Percentiles rank a stretch among this genome's conserved stretches.
Conservation (phyloP, 2,888 invertebrate genomes). For the Onthophagus sagittarius region DNA sequence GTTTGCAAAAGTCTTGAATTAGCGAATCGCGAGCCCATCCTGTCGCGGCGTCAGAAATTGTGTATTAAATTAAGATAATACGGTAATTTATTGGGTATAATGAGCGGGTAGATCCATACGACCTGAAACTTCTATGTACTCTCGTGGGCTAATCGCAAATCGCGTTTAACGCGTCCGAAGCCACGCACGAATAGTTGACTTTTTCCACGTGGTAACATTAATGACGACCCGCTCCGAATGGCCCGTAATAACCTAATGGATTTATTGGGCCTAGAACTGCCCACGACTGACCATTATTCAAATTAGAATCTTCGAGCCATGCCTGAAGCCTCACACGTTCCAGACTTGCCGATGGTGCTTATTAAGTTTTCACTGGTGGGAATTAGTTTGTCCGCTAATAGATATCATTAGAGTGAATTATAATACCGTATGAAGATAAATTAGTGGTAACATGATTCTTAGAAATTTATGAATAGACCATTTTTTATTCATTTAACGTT, state of each 20-base stretch:
- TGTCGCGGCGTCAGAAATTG: background rate
- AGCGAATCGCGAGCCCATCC: background rate
- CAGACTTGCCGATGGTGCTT: background rate
- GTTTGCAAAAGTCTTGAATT: background rate
- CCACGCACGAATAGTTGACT: background rate
- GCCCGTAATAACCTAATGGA: conserved; percentile 10
- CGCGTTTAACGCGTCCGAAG: conserved; percentile 8
- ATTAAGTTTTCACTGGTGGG: conserved; percentile 7
- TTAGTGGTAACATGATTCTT: background rate
- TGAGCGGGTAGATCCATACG: conserved; percentile 9
- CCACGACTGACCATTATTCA: conserved; percentile 10
- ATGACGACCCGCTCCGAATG: conserved; percentile 5
- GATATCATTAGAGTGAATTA: conserved; percentile 3
- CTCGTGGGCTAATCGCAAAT: background rate
- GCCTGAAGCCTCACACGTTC: background rate
- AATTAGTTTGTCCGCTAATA: conserved; percentile 4
- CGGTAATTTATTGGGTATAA: conserved; percentile 11
- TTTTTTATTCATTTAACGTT: background rate
- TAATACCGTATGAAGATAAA: background rate
- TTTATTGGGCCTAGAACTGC: conserved; percentile 10
- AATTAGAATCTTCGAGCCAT: conserved; percentile 5
- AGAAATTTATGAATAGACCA: background rate
- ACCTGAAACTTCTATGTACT: background rate
- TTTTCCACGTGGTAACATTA: conserved; percentile 1
- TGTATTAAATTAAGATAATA: conserved; percentile 13